A percentile compares a stretch with the other conserved stretches of the same genome.
These are phyloP conservation scores for Tachypleus tridentatus DNA, from an alignment of 1,140 invertebrate species.

Conservation along the genomic window DNA sequence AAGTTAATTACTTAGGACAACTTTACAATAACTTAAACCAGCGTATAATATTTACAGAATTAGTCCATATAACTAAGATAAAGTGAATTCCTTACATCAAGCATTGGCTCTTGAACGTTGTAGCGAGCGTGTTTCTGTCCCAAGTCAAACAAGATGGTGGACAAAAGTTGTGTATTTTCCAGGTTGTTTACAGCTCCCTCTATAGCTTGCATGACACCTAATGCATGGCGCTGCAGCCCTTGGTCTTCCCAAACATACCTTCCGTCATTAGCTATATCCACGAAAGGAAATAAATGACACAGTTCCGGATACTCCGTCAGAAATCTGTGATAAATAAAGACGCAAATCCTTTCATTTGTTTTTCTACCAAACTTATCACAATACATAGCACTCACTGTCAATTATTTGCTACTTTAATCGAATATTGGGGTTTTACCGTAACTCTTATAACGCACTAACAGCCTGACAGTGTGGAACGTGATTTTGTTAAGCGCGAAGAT, in stretches of 20 bases:
- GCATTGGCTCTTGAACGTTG: conserved; percentile 1
- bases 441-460: too few relatives aligned
- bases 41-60: too few relatives aligned
- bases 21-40: too few relatives aligned
- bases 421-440: too few relatives aligned
- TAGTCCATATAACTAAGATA: too few relatives aligned
- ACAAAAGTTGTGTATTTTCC: not conserved
- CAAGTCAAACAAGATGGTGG: not conserved
- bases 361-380: too few relatives aligned
- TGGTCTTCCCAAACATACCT: not conserved
- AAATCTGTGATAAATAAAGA: not conserved
- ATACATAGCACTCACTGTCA: too few relatives aligned
- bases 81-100: not conserved
- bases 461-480: too few relatives aligned
- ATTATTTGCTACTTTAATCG: too few relatives aligned
- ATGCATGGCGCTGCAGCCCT: not conserved
- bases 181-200: not conserved
- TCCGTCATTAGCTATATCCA: not conserved
- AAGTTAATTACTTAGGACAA: too few relatives aligned
- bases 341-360: too few relatives aligned
- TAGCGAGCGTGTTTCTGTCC: not conserved
- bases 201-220: not conserved
- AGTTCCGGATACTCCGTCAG: not conserved
- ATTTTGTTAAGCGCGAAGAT: too few relatives aligned
- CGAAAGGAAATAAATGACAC: not conserved